Conservation (phyloP, 2,888 invertebrate species). For the Antitype chi region DNA sequence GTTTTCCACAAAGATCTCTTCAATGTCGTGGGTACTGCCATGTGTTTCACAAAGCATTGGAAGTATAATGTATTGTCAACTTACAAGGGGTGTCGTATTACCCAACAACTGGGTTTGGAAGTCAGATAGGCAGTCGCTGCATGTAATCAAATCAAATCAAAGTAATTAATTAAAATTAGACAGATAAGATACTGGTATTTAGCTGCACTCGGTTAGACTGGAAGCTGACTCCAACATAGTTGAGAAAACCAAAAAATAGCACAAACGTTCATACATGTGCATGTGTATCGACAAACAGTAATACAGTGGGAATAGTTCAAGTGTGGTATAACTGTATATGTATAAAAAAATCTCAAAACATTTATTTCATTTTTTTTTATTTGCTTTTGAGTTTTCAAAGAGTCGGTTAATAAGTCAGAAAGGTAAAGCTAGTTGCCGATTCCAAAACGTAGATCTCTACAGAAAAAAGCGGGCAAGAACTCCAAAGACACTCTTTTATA, state of each 20-base stretch:
- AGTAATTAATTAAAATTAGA: no score
- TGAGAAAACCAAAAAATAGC: not conserved
- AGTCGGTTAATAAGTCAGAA: no score
- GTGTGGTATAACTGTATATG: no score
- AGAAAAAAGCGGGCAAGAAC: no score
- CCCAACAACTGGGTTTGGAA: not conserved
- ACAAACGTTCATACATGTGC: not conserved
- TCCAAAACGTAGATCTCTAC: no score
- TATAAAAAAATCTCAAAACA: no score
- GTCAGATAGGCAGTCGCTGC: not conserved
- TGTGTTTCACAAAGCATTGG: conserved; percentile 5
- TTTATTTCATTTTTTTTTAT: no score
- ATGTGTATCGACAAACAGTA: no score
- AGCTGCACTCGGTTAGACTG: not conserved
- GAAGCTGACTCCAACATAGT: not conserved
- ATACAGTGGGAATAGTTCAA: no score
- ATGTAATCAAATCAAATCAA: not conserved
- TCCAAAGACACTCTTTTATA: no score
- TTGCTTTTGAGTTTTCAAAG: no score
- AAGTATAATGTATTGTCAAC: conserved; percentile 30
- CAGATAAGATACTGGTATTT: not conserved
- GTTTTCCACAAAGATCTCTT: not conserved
- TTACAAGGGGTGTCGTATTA: not conserved
- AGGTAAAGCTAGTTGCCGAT: no score
- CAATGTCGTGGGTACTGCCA: not conserved